phyloP scores from a whole-genome alignment of 2,797 vertebrate genomes.

The Staurois parvus region DNA sequence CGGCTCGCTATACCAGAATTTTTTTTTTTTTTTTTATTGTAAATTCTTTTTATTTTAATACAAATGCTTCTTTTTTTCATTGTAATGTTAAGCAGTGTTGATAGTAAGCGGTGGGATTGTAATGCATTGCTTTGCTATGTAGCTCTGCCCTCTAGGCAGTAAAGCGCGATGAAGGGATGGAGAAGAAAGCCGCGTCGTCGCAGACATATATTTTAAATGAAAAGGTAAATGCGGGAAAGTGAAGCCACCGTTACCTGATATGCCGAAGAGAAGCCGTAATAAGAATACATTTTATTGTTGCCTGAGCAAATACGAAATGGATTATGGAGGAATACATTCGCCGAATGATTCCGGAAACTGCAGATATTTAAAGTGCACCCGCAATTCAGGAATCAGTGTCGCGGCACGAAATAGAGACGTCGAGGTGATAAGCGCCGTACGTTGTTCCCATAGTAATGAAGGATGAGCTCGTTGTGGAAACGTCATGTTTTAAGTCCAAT shows the following conservation, averaged over 20 bases:
- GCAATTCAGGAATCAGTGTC: not conserved
- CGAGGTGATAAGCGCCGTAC: too few relatives aligned
- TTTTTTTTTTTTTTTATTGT: slow-evolving; percentile 19
- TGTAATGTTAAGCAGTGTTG: slow-evolving; percentile 44
- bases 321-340: slow-evolving; percentile 23
- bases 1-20: slow-evolving; percentile 15
- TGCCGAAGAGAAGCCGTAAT: slow-evolving; percentile 18
- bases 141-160: slow-evolving; percentile 35
- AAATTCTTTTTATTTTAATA: slow-evolving; percentile 46
- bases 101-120: not conserved
- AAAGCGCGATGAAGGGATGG: slow-evolving; percentile 16
- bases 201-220: slow-evolving; percentile 52
- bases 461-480: too few relatives aligned
- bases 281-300: slow-evolving; percentile 47
- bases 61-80: not conserved
- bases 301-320: slow-evolving; percentile 22
- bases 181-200: slow-evolving; percentile 14
- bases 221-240: slow-evolving; percentile 39
- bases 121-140: slow-evolving; percentile 28
- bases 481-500: too few relatives aligned
- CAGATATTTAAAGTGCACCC: slow-evolving; percentile 14
- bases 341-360: not conserved
- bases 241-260: slow-evolving; percentile 35
- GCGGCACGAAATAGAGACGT: too few relatives aligned
- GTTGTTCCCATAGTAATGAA: too few relatives aligned